phyloP scores from a whole-genome alignment of 2,113 vertebrate genomes.

The Riparia riparia region DNA sequence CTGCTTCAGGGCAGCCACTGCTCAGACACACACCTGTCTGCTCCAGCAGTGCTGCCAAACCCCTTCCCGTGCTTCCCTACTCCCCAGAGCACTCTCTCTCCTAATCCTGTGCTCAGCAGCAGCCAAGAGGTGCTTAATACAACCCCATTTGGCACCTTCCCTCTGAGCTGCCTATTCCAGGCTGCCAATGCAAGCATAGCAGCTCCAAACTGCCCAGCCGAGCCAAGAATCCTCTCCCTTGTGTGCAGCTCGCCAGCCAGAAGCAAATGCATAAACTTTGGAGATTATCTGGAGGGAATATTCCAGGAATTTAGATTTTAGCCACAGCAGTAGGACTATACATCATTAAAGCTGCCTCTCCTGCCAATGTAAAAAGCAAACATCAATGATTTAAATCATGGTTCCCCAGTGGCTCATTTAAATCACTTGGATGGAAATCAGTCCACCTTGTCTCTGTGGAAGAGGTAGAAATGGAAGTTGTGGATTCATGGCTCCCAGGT shows the following conservation, averaged over 20 bases:
- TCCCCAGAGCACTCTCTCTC: background rate
- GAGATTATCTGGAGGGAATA: slow-evolving; percentile 41
- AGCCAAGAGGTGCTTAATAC: slow-evolving; percentile 8
- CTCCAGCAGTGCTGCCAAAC: background rate
- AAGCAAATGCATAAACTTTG: slow-evolving; percentile 57
- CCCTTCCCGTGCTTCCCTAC: background rate
- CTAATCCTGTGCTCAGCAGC: background rate
- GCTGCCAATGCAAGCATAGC: slow-evolving; percentile 43
- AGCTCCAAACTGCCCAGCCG: background rate
- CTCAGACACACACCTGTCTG: background rate
- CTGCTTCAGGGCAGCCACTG: background rate
- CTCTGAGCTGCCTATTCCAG: slow-evolving; percentile 21
- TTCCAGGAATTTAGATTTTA: slow-evolving; percentile 56
- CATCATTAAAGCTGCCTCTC: slow-evolving; percentile 57
- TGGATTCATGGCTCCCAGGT: slow-evolving; percentile 44
- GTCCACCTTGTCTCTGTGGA: slow-evolving; percentile 25
- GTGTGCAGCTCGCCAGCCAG: background rate
- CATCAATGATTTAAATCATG: slow-evolving; percentile 34
- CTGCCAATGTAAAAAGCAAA: slow-evolving; percentile 57
- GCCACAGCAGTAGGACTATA: background rate
- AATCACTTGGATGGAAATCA: slow-evolving; percentile 61
- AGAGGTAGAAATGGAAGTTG: slow-evolving; percentile 1
- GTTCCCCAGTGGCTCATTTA: slow-evolving; percentile 27
- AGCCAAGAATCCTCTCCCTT: slow-evolving; percentile 17
- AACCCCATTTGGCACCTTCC: background rate